A percentile compares a stretch with the other conserved stretches of the same genome.
phyloP scores from a whole-genome alignment of 2,797 vertebrate genomes.

The Poecilia picta region DNA sequence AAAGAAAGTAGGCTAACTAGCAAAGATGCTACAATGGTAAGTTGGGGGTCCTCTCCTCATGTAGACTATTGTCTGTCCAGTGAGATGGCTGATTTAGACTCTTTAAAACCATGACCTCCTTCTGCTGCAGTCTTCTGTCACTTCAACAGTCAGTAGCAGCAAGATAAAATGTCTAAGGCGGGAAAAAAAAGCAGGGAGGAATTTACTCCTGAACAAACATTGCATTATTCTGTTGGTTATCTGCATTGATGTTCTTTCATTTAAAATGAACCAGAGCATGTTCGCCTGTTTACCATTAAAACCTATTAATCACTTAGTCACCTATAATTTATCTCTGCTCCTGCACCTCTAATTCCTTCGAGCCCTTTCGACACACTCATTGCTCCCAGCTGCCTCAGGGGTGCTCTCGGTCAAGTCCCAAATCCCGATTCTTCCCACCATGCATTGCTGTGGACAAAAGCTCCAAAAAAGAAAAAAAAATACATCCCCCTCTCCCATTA shows the following conservation, averaged over 20 bases:
- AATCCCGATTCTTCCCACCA: slow-evolving; percentile 42
- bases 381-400: slow-evolving; percentile 26
- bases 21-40: too few relatives aligned
- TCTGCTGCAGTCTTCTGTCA: too few relatives aligned
- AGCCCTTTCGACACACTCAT: slow-evolving; percentile 52
- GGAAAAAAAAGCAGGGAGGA: background rate
- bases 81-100: too few relatives aligned
- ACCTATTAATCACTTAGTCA: slow-evolving; percentile 22
- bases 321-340: slow-evolving; percentile 22
- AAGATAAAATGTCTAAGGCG: background rate
- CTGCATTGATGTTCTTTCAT: background rate
- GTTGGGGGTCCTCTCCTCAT: too few relatives aligned
- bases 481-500: slow-evolving; percentile 48
- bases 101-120: too few relatives aligned
- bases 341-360: slow-evolving; percentile 42
- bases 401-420: slow-evolving; percentile 1
- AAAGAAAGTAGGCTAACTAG: too few relatives aligned
- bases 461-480: slow-evolving; percentile 6
- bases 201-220: background rate
- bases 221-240: background rate
- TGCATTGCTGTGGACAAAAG: slow-evolving; percentile 50
- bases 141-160: too few relatives aligned
- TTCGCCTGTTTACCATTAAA: slow-evolving; percentile 9
- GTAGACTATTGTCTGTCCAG: too few relatives aligned
- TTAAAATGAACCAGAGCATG: background rate